Conservation (phyloP, 1,140 invertebrate genomes). For the Laodelphax striatellus region DNA sequence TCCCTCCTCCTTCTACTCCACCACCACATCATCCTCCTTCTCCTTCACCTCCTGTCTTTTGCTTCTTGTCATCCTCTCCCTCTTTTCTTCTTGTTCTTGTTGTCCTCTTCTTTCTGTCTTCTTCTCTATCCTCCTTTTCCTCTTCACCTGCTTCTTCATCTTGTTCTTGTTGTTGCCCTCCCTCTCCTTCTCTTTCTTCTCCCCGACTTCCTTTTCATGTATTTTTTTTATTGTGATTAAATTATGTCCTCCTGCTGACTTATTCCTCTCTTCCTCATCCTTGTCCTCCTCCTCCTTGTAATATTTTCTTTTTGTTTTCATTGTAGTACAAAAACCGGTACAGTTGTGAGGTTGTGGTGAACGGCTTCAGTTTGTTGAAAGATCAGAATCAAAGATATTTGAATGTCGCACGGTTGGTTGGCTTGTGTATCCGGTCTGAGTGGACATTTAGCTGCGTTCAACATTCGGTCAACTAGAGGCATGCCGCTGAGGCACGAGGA, state of each 20-base stretch:
- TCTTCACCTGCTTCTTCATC: neutral
- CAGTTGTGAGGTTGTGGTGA: too few relatives aligned
- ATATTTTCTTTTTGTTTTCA: neutral
- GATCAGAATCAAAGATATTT: too few relatives aligned
- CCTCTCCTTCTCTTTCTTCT: neutral
- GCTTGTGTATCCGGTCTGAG: too few relatives aligned
- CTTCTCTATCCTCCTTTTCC: neutral
- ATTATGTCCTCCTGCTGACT: neutral
- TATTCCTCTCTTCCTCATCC: neutral
- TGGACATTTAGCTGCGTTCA: too few relatives aligned
- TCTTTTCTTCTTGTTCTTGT: neutral
- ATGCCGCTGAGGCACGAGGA: too few relatives aligned
- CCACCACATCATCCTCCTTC: neutral
- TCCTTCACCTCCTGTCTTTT: neutral
- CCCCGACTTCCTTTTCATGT: too few relatives aligned
- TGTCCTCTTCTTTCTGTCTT: neutral
- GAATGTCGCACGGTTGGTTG: too few relatives aligned
- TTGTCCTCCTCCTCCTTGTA: neutral
- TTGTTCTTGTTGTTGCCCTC: neutral
- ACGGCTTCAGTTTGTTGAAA: too few relatives aligned
- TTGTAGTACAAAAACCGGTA: too few relatives aligned
- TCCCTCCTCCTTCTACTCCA: neutral
- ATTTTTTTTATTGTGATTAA: too few relatives aligned
- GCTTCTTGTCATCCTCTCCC: neutral
- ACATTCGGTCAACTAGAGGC: too few relatives aligned